phyloP scores from a whole-genome alignment of 2,113 vertebrate species.

The Salvelinus alpinus region DNA sequence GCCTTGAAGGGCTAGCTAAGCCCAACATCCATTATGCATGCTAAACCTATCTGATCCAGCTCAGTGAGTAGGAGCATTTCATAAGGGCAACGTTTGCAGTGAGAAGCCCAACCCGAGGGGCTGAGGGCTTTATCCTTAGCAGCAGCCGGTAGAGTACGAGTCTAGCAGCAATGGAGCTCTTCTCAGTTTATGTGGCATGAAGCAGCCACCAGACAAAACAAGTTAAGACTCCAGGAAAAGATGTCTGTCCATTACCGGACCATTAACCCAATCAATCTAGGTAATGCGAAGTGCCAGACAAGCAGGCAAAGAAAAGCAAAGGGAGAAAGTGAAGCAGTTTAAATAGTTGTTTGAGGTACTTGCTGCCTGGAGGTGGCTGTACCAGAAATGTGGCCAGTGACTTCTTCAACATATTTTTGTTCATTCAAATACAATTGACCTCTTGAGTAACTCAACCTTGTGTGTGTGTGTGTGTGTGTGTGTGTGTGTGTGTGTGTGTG shows the following conservation, averaged over 20 bases:
- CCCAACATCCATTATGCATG: slow-evolving; percentile 13
- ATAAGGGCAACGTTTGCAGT: neutral
- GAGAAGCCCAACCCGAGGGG: neutral
- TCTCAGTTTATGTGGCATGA: neutral
- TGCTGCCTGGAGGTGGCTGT: neutral
- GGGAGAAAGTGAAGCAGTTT: neutral
- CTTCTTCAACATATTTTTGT: too few relatives aligned
- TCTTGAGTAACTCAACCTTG: neutral
- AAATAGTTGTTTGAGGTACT: neutral
- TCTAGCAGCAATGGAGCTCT: neutral
- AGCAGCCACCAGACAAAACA: slow-evolving; percentile 2
- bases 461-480: neutral
- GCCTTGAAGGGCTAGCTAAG: slow-evolving; percentile 8
- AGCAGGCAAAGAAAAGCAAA: neutral
- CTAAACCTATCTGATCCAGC: neutral
- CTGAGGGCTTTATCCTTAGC: neutral
- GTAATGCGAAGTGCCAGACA: neutral
- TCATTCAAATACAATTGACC: neutral
- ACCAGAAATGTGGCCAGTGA: too few relatives aligned
- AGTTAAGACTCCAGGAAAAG: neutral
- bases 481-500: neutral
- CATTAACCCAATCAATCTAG: slow-evolving; percentile 8
- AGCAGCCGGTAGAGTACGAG: neutral
- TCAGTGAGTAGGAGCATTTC: neutral
- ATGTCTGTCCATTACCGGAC: neutral